Evolutionary conservation across 1,140 invertebrate genomes (phyloP), one percentile per base, ranked within the genome.

Genomic region (Monochamus saltuarius): DNA sequence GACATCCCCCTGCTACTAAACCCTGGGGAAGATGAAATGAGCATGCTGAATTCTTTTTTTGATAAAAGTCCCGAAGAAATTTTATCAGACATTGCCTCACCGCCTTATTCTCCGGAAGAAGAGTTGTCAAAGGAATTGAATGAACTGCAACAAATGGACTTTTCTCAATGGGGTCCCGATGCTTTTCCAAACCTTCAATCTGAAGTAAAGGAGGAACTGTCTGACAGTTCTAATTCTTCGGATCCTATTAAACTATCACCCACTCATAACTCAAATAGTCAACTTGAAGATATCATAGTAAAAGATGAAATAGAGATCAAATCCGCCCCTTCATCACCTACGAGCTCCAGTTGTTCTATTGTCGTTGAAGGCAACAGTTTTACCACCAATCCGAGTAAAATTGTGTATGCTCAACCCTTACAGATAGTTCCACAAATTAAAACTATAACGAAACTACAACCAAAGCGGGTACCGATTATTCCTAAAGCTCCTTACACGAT

Each of bases 1-100:
- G 68, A 75, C 50, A 74, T 75, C 38, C 74, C 74, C 0, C 56
- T 71, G 10, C 46, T 75, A 10, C 56, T 73, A 37, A 73, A 74
- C 53, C 62, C 65, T 22, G 64, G 64, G 10, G 67, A 75, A 42
- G 69, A 74, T 62, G 71, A 73, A 51, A 42, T 73, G 52, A 58
- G 64, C n/a, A 59, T 74, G 46, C 65, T 74, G 40, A 73, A 68
- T 62, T 70, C 71, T 0, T 66, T 67, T 51, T 60, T 72, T 38
- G 73, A 75, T 59, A 68, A 68, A 37, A 70, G 63, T 22, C 64
- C 72, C 2, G 68, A 74, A 16, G 71, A 73, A 59, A 72, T 75
- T 40, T 59, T 74, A 42, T 67, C 66, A 9, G 73, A 75, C 50
- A 66, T 72, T 40, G 59, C 59, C 10, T 64, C 62, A 3, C 61